These are phyloP conservation scores for Carcina quercana DNA, from an alignment of 2,888 invertebrate genomes.

Conservation along the genomic window DNA sequence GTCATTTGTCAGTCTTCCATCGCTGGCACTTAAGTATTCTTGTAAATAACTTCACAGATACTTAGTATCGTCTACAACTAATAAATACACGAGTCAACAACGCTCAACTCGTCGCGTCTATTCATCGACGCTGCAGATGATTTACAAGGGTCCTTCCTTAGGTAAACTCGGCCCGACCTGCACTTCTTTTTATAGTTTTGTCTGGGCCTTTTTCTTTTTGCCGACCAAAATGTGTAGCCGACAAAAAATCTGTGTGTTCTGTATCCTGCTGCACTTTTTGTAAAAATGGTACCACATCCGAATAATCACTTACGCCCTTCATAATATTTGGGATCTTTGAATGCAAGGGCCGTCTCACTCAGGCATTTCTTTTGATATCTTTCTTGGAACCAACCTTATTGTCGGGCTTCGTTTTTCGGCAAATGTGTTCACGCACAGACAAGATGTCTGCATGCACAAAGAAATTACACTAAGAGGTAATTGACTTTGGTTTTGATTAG, in stretches of 20 bases:
- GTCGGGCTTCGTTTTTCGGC: slow-evolving; percentile 26
- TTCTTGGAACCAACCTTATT: slow-evolving; percentile 54
- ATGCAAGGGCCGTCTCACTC: slow-evolving; percentile 44
- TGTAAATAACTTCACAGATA: slow-evolving; percentile 60
- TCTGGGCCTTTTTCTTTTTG: slow-evolving; percentile 64
- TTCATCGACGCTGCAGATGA: slow-evolving; percentile 66
- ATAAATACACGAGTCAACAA: slow-evolving; percentile 70
- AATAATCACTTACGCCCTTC: slow-evolving; percentile 69
- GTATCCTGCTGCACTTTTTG: slow-evolving; percentile 70
- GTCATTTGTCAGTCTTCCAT: slow-evolving; percentile 24
- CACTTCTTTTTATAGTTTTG: slow-evolving; percentile 70
- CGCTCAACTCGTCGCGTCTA: slow-evolving; percentile 56
- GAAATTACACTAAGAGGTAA: slow-evolving; percentile 15
- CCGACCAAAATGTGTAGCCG: slow-evolving; percentile 59
- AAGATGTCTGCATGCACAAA: slow-evolving; percentile 24
- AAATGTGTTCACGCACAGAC: slow-evolving; percentile 29
- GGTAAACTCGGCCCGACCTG: slow-evolving; percentile 67
- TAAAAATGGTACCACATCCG: slow-evolving; percentile 70
- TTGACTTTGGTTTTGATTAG: slow-evolving; percentile 9
- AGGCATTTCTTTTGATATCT: slow-evolving; percentile 52
- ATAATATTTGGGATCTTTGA: slow-evolving; percentile 70
- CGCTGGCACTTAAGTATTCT: slow-evolving; percentile 43
- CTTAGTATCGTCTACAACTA: slow-evolving; percentile 63
- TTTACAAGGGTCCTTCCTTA: slow-evolving; percentile 73
- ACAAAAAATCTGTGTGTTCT: slow-evolving; percentile 65